These are phyloP conservation scores for Asteroscopus sphinx DNA, from an alignment of 2,888 invertebrate species.

Conservation along the genomic window DNA sequence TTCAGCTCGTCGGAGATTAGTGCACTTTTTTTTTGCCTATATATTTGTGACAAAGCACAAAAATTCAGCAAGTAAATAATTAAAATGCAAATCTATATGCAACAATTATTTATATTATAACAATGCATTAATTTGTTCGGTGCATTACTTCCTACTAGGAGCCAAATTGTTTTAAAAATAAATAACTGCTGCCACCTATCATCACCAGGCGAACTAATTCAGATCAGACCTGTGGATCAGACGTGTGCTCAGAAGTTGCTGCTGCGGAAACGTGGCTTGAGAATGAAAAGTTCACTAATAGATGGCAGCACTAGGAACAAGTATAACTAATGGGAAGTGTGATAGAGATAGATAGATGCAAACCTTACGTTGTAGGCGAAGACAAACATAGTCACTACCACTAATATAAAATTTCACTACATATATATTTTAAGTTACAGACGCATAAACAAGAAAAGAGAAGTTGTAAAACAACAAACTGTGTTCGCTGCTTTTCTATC, in stretches of 20 bases:
- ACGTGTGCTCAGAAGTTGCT: conserved; percentile 24
- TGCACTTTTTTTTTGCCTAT: no score
- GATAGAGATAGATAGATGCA: conserved; percentile 65
- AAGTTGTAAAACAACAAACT: conserved; percentile 89
- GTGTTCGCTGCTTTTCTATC: conserved; percentile 85
- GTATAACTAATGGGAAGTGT: conserved; percentile 69
- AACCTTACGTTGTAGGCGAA: conserved; percentile 54
- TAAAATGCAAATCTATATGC: no score
- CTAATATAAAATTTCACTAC: conserved; percentile 66
- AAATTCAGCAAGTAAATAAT: no score
- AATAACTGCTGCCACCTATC: conserved; percentile 44
- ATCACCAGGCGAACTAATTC: conserved; percentile 25
- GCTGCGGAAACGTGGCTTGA: neutral
- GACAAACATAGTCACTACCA: conserved; percentile 68
- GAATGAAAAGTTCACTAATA: conserved; percentile 48
- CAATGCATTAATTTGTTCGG: no score
- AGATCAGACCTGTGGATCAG: neutral
- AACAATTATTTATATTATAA: no score
- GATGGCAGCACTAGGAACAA: conserved; percentile 68
- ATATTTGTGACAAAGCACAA: no score
- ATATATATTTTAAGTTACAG: conserved; percentile 73
- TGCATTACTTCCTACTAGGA: no score
- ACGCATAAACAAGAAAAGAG: conserved; percentile 87
- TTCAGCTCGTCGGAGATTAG: no score
- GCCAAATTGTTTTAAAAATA: neutral